Evolutionary conservation across 1,140 invertebrate species (phyloP).

Genomic region (Lycorma delicatula): DNA sequence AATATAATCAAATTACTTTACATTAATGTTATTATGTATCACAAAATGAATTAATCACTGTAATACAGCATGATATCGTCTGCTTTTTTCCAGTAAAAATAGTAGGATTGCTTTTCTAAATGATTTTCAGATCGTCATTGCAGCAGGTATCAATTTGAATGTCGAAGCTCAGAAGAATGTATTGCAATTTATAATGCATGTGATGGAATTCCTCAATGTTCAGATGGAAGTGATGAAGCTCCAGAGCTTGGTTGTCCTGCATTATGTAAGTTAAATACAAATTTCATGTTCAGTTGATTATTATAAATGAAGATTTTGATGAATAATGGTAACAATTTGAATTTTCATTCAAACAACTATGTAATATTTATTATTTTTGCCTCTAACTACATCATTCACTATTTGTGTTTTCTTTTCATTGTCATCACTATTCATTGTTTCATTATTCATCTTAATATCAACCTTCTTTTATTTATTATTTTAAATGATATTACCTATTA

Average conservation of each 20-base stretch:
- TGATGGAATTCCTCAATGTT: conserved; percentile 88
- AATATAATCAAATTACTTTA: background rate
- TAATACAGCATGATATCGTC: too few species aligned
- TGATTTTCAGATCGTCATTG: conserved; percentile 42
- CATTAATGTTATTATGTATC: background rate
- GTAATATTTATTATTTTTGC: background rate
- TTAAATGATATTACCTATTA: too few species aligned
- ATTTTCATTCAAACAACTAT: background rate
- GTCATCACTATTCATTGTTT: too few species aligned
- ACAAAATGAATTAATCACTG: too few species aligned
- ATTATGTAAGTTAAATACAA: conserved; percentile 21
- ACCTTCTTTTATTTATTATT: too few species aligned
- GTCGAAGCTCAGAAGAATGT: conserved; percentile 75
- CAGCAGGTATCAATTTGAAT: conserved; percentile 79
- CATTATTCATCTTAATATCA: too few species aligned
- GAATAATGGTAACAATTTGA: too few species aligned
- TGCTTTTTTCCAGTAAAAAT: background rate
- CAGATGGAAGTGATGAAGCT: conserved; percentile 84
- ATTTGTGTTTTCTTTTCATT: too few species aligned
- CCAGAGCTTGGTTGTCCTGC: conserved; percentile 65
- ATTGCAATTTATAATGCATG: conserved; percentile 94
- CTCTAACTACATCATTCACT: background rate
- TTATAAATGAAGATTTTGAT: too few species aligned
- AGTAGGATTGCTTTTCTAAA: background rate
- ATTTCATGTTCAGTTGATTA: too few species aligned